Base-by-base conservation (phyloP, 2,888 invertebrate genomes). In the Helicoverpa assulta region DNA sequence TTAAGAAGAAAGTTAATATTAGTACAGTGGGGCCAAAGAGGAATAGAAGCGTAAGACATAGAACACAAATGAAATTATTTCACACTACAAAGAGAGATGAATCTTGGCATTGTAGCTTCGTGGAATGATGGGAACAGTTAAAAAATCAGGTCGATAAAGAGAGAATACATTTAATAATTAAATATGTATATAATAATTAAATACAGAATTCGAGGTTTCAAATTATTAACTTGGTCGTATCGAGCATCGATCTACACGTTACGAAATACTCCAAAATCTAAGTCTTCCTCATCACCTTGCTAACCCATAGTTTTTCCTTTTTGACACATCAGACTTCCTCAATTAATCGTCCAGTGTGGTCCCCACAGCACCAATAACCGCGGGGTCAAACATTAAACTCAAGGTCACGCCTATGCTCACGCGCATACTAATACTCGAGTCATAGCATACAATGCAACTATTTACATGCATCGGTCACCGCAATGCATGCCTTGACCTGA, bases 381-480 rank as follows among this genome's bases (percentile, higher is more conserved):
- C 75, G 73, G 81, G 81, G 81, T 81, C 81, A 73, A 56, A 60
- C 64, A 62, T 60, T 12, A 29, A 29, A 37, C 55, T 53, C 74
- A 82, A 82, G 81, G 82, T 76, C 75, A 29, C 33, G 14, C 5
- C 53, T n/a, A 26, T 65, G 67, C 74, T 8, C 59, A 1, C 18
- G 0, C 69, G 82, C 81, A 82, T 82, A 54, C 33, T 19, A 77
- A 82, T 77, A 60, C 71, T 50, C 40, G 14, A n/a, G n/a, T 2
- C 2, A 10, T 6, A 18, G 59, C 37, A 66, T 50, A 69, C 73
- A 77, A 82, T 79, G 74, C 79, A 81, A 67, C 73, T 71, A 79
- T 82, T 81, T 77, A 77, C 65, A 82, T 82, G 82, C 82, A 77
- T n/a, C 40, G 51, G 67, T 76, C 55, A 64, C 43, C 67, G 29